These are phyloP conservation scores for Littorina saxatilis DNA, from an alignment of 1,140 invertebrate genomes.

Conservation along the genomic window DNA sequence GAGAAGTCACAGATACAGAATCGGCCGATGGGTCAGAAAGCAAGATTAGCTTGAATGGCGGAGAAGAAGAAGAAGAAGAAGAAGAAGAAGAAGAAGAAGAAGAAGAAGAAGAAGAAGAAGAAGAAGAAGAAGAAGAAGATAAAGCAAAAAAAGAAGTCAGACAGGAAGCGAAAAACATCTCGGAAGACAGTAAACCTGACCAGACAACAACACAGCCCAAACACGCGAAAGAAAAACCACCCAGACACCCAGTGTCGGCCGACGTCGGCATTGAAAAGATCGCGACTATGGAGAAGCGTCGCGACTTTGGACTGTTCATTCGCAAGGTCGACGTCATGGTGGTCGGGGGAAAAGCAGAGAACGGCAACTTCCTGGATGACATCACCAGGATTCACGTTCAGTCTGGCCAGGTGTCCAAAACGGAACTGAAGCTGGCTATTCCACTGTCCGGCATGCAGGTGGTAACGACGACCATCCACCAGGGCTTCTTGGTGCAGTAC, in stretches of 20 bases:
- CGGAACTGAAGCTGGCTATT: constrained; percentile 19
- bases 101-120: neutral
- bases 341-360: constrained; percentile 28
- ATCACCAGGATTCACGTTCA: constrained; percentile 20
- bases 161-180: neutral
- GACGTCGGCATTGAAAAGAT: neutral
- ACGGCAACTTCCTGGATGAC: constrained; percentile 36
- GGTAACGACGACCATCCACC: constrained; percentile 21
- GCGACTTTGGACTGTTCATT: constrained; percentile 32
- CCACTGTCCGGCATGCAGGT: constrained; percentile 30
- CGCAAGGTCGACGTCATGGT: constrained; percentile 27
- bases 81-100: neutral
- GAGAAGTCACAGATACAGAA: no score
- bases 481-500: constrained; percentile 26
- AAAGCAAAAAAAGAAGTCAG: neutral
- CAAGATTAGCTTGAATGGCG: neutral
- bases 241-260: neutral
- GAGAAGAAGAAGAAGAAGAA: neutral
- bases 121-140: neutral
- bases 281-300: constrained; percentile 21
- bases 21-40: no score
- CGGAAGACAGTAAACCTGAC: neutral
- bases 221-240: neutral
- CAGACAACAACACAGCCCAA: neutral
- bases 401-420: neutral